Percentiles rank a stretch among this genome's conserved stretches.
Conservation (phyloP, 2,113 vertebrate species). For the Pitta sordida region DNA sequence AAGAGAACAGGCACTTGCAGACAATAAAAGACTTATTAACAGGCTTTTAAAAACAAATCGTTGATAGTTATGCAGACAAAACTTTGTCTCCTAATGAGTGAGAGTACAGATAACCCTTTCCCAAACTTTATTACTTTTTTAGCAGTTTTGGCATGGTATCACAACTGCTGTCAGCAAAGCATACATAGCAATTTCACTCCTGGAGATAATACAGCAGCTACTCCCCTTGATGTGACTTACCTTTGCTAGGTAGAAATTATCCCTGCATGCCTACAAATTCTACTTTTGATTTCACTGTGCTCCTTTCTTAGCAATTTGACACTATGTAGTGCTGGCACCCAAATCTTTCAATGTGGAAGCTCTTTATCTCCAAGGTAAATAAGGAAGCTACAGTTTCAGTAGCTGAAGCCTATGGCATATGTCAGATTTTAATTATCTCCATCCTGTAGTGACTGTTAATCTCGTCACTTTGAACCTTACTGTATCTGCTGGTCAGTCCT, state of each 20-base stretch:
- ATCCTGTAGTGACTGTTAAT: neutral
- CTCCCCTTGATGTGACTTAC: neutral
- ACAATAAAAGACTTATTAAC: neutral
- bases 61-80: neutral
- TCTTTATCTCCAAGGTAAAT: neutral
- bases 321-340: neutral
- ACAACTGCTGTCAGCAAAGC: neutral
- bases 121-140: neutral
- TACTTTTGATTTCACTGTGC: neutral
- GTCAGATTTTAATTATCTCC: neutral
- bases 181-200: accelerated
- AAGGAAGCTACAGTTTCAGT: neutral
- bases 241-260: accelerated
- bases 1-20: neutral
- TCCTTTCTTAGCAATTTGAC: neutral
- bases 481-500: neutral
- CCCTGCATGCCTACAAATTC: neutral
- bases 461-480: neutral
- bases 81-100: neutral
- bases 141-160: neutral
- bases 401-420: neutral
- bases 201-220: neutral
- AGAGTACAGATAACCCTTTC: neutral
- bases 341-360: neutral
- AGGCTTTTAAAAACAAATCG: neutral